These are phyloP conservation scores for Sebastiscus tertius DNA, from an alignment of 2,797 vertebrate species.

Conservation along the genomic window DNA sequence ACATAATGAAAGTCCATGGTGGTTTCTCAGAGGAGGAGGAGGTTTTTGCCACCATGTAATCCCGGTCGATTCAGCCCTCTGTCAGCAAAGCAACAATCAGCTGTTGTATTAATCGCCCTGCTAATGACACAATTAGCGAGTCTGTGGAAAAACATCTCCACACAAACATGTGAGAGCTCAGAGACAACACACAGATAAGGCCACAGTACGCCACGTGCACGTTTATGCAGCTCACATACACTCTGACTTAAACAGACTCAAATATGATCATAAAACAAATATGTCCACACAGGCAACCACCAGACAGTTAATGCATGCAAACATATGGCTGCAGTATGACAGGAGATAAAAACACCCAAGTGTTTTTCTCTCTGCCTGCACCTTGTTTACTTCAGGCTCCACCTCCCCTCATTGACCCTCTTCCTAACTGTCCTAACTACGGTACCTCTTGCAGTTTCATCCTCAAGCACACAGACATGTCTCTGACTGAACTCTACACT, in stretches of 20 bases:
- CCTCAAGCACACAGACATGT: slow-evolving; percentile 47
- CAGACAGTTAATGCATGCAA: background rate
- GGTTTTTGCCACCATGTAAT: slow-evolving; percentile 61
- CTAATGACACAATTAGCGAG: slow-evolving; percentile 80
- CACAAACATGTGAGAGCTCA: slow-evolving; percentile 57
- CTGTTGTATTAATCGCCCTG: slow-evolving; percentile 72
- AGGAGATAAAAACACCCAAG: background rate
- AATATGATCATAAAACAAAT: background rate
- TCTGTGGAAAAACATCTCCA: slow-evolving; percentile 62
- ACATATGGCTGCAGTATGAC: background rate
- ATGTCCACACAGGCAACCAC: background rate
- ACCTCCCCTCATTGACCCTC: slow-evolving; percentile 9
- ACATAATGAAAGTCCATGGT: slow-evolving; percentile 27
- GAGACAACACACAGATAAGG: slow-evolving; percentile 39
- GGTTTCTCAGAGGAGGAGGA: slow-evolving; percentile 37
- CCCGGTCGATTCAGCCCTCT: slow-evolving; percentile 58
- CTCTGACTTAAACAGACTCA: background rate
- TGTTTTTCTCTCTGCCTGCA: background rate
- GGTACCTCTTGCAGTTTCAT: slow-evolving; percentile 42
- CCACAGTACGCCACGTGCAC: background rate
- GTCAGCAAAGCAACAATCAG: slow-evolving; percentile 72
- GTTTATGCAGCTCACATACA: background rate
- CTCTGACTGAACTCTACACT: slow-evolving; percentile 59
- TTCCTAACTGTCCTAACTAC: slow-evolving; percentile 31
- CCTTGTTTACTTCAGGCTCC: slow-evolving; percentile 28